phyloP scores from a whole-genome alignment of 1,140 invertebrate genomes.

The Plutomurus gul region DNA sequence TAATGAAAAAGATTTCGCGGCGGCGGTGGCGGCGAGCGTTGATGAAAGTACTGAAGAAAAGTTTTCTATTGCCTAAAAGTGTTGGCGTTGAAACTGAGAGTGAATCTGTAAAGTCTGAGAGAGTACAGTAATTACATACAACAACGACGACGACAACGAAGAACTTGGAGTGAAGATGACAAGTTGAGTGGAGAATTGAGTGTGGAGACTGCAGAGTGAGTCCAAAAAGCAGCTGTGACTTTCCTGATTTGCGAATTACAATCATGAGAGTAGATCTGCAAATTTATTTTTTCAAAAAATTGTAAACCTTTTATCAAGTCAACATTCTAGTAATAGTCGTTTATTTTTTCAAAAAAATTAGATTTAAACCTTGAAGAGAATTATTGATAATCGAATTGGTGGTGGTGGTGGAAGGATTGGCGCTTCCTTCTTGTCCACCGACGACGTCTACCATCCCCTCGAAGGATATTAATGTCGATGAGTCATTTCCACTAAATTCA shows the following conservation, averaged over 20 bases:
- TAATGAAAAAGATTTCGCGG: not conserved
- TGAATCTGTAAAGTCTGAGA: too few relatives aligned
- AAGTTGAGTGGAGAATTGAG: not conserved
- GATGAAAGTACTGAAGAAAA: too few relatives aligned
- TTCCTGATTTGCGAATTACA: conserved; percentile 5
- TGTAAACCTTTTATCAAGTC: not conserved
- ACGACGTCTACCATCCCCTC: conserved; percentile 26
- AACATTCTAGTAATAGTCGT: not conserved
- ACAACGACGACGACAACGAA: too few relatives aligned
- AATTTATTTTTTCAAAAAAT: too few relatives aligned
- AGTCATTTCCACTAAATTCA: conserved; percentile 30
- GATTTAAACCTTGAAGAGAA: conserved; percentile 41
- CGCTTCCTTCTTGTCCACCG: not conserved
- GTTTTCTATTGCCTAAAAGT: too few relatives aligned
- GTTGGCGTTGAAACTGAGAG: too few relatives aligned
- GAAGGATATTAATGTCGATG: conserved; percentile 38
- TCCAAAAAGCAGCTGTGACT: not conserved
- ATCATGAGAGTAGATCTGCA: conserved; percentile 21
- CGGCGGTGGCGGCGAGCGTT: not conserved
- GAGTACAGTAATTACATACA: too few relatives aligned
- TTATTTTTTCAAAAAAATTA: not conserved
- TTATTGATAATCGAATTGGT: conserved; percentile 41
- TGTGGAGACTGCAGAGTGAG: not conserved
- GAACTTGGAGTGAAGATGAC: too few relatives aligned
- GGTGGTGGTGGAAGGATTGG: not conserved